These are phyloP conservation scores for Hydrophis major DNA, from an alignment of 2,797 vertebrate genomes.

Conservation along the genomic window DNA sequence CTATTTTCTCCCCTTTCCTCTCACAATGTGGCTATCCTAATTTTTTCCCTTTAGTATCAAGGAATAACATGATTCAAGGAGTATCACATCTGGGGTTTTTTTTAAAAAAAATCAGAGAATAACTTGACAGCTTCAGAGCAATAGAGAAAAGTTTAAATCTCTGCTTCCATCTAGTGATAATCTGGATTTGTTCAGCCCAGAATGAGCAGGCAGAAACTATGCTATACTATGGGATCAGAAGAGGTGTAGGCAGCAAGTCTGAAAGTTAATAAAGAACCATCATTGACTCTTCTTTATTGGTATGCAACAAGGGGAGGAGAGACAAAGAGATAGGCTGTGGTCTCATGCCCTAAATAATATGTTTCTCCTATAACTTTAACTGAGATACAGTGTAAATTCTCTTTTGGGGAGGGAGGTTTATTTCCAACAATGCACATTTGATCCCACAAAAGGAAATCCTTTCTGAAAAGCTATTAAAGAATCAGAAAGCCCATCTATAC, in stretches of 20 bases:
- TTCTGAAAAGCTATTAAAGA: not conserved
- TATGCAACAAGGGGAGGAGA: not conserved
- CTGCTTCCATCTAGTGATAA: not conserved
- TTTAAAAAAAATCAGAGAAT: not conserved
- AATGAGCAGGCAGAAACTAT: not conserved
- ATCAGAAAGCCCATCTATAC: not conserved
- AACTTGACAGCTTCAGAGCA: not conserved
- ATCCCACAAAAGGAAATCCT: not conserved
- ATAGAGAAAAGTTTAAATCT: not conserved
- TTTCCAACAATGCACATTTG: not conserved
- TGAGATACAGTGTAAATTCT: not conserved
- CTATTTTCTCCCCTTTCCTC: not conserved
- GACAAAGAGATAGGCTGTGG: not conserved
- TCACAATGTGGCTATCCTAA: not conserved
- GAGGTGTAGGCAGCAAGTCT: not conserved
- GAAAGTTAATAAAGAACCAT: not conserved
- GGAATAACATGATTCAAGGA: not conserved
- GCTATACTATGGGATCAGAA: not conserved
- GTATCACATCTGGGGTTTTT: not conserved
- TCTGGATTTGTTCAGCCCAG: not conserved
- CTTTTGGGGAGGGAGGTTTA: not conserved
- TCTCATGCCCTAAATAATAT: not conserved
- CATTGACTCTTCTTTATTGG: not conserved
- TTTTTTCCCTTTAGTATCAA: not conserved
- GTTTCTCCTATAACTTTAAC: not conserved